phyloP scores from a whole-genome alignment of 2,797 vertebrate genomes.

The Liasis olivaceus region DNA sequence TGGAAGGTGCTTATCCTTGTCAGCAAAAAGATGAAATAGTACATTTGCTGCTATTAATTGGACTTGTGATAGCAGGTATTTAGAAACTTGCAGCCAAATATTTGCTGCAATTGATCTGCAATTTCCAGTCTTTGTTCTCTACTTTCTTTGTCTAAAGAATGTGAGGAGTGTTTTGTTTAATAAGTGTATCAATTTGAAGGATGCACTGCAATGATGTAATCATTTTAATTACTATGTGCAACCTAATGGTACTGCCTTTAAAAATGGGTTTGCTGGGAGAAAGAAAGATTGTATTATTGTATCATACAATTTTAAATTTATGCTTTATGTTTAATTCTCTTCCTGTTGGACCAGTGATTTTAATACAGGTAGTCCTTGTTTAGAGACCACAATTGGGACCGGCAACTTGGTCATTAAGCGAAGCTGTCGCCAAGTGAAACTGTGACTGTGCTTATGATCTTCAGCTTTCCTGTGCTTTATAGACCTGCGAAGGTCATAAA shows the following conservation, averaged over 20 bases:
- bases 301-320: neutral
- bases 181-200: neutral
- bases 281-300: neutral
- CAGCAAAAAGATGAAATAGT: no score
- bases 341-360: neutral
- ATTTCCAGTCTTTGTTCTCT: no score
- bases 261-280: neutral
- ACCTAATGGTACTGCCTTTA: neutral
- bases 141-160: neutral
- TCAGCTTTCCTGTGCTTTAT: neutral
- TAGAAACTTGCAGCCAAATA: no score
- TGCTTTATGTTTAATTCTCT: neutral
- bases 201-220: neutral
- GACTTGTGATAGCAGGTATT: no score
- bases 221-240: neutral
- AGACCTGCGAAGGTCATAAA: neutral
- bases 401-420: neutral
- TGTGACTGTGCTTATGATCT: neutral
- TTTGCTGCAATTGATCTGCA: no score
- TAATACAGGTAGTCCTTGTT: neutral
- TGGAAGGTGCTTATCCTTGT: no score
- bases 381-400: neutral
- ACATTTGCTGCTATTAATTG: no score
- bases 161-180: neutral
- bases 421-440: neutral